A percentile compares a stretch with the other conserved stretches of the same genome.
These are phyloP conservation scores for Blastomussa wellsi DNA, from an alignment of 92 coral and sea anemone species.

Conservation along the genomic window DNA sequence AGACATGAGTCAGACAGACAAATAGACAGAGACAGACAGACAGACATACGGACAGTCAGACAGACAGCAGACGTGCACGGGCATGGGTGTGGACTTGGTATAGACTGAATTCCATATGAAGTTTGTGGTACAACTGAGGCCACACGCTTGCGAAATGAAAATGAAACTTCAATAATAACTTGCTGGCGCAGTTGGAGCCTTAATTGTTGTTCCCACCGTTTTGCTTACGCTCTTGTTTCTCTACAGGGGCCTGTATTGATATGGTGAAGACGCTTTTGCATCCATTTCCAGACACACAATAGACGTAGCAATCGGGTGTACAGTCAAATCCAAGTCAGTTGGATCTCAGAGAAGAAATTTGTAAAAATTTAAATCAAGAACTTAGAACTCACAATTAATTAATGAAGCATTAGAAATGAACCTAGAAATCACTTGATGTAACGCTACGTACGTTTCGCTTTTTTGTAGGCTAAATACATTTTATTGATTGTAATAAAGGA, in stretches of 20 bases:
- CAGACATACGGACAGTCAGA: neutral
- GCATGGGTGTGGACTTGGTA: too few relatives aligned
- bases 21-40: neutral
- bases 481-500: too few relatives aligned
- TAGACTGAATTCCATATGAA: too few relatives aligned
- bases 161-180: too few relatives aligned
- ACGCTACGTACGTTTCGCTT: neutral
- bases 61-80: too few relatives aligned
- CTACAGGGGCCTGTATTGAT: slow-evolving; percentile 4
- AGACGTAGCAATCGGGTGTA: neutral
- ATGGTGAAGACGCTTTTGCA: neutral
- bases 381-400: neutral
- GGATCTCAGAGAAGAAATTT: neutral
- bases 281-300: neutral
- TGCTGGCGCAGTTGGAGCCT: too few relatives aligned
- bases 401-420: neutral
- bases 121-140: too few relatives aligned
- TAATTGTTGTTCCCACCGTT: too few relatives aligned
- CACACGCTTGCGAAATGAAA: too few relatives aligned
- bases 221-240: neutral
- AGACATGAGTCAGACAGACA: too few relatives aligned
- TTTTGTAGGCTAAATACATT: too few relatives aligned
- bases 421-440: neutral
- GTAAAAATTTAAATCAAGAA: neutral
- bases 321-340: neutral